A percentile compares a stretch with the other conserved stretches of the same genome.
Conservation (phyloP, 2,113 vertebrate species). For the Mesocricetus auratus region DNA sequence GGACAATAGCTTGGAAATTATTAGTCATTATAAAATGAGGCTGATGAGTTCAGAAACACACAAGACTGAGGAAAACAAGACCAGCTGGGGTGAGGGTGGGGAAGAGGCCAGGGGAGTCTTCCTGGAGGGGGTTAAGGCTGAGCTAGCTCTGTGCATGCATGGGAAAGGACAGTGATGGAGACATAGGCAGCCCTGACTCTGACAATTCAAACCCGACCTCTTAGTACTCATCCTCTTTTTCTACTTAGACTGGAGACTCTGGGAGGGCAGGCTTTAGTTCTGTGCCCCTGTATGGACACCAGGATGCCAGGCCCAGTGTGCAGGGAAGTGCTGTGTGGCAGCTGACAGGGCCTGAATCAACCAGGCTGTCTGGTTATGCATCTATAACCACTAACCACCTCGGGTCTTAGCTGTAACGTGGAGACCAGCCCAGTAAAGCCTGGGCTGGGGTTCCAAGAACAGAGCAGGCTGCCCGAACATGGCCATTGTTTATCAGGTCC, state of each 20-base stretch:
- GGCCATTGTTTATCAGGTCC: background rate
- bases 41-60: background rate
- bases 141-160: background rate
- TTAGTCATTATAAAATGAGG: background rate
- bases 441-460: background rate
- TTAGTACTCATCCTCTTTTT: background rate
- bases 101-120: background rate
- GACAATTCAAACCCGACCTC: background rate
- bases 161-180: background rate
- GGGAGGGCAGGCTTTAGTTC: background rate
- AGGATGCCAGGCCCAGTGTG: fast-evolving
- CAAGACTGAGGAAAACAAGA: background rate
- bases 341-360: background rate
- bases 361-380: background rate
- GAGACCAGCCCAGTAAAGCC: background rate
- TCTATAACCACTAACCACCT: background rate
- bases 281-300: background rate
- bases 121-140: background rate
- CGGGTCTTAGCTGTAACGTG: background rate
- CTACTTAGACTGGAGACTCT: background rate
- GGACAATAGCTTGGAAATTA: background rate
- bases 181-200: background rate
- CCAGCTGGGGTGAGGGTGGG: no score
- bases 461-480: background rate
- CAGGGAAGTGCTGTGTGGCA: background rate